Conservation (phyloP, 35 echinoderm and acorn worm genomes). For the Diadema setosum region DNA sequence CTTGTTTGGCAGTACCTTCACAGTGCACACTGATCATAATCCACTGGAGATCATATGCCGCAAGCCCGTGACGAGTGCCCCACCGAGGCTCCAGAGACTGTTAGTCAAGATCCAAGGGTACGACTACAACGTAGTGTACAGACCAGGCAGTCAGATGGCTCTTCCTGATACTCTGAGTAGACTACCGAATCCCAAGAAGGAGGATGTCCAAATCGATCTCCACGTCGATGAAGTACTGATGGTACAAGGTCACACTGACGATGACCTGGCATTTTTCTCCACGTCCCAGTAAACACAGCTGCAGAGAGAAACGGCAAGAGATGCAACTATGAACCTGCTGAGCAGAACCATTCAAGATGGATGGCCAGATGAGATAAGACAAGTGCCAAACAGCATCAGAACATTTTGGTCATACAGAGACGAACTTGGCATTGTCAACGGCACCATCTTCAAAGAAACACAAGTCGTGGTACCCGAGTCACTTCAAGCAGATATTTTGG, state of each 20-base stretch:
- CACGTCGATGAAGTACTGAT: background rate
- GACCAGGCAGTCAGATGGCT: too few species aligned
- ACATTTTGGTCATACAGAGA: conserved; percentile 42
- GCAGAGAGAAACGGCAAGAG: background rate
- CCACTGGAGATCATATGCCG: conserved; percentile 7
- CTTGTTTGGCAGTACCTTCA: conserved; percentile 28
- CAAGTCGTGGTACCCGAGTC: background rate
- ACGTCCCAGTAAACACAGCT: background rate
- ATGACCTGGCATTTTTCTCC: background rate
- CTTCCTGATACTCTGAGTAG: conserved; percentile 56
- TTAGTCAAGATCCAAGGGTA: background rate
- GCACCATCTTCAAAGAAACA: conserved; percentile 24
- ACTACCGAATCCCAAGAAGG: background rate
- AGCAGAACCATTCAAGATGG: background rate
- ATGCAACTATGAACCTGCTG: background rate
- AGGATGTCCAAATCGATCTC: background rate
- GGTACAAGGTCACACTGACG: background rate
- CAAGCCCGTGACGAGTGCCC: background rate
- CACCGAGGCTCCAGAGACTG: background rate
- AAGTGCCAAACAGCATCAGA: background rate
- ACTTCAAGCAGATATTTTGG: conserved; percentile 2
- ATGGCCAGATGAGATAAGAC: conserved; percentile 3
- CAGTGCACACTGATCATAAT: conserved; percentile 24
- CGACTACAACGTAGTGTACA: background rate
- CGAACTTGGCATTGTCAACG: conserved; percentile 50